Evolutionary conservation across 2,888 invertebrate genomes (phyloP).

Genomic region (Sisyra terminalis): DNA sequence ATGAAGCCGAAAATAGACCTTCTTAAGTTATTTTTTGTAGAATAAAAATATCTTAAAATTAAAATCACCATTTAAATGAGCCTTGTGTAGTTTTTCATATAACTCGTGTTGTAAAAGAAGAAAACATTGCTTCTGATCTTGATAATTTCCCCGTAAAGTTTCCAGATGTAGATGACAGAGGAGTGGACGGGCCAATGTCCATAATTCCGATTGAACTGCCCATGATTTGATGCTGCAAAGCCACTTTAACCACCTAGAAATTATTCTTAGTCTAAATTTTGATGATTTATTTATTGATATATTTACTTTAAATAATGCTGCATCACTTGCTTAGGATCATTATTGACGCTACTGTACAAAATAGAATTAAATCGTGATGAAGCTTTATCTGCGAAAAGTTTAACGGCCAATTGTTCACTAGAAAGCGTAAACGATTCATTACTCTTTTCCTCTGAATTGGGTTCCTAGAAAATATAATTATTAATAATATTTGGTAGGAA

Average conservation of each 20-base stretch:
- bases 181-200: constrained; percentile 4
- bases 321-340: constrained; percentile 56
- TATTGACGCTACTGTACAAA: constrained; percentile 58
- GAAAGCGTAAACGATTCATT: constrained; percentile 30
- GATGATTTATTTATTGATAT: constrained; percentile 15
- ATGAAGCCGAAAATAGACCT: not conserved
- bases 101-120: not conserved
- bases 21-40: not conserved
- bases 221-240: constrained; percentile 1
- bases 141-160: constrained; percentile 4
- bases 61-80: not conserved
- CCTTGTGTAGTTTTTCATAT: not conserved
- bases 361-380: constrained; percentile 59
- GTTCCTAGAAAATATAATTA: constrained; percentile 30
- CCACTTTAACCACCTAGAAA: constrained; percentile 8
- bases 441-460: constrained; percentile 39
- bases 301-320: constrained; percentile 58
- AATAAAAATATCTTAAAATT: not conserved
- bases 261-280: not conserved
- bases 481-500: constrained; percentile 6
- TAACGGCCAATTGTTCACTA: constrained; percentile 51
- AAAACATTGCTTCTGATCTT: not conserved
- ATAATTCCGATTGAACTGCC: constrained; percentile 4
- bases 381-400: constrained; percentile 53
- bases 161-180: constrained; percentile 8